Base-by-base conservation (phyloP, 64 coral and sea anemone genomes). In the Montipora foliosa region DNA sequence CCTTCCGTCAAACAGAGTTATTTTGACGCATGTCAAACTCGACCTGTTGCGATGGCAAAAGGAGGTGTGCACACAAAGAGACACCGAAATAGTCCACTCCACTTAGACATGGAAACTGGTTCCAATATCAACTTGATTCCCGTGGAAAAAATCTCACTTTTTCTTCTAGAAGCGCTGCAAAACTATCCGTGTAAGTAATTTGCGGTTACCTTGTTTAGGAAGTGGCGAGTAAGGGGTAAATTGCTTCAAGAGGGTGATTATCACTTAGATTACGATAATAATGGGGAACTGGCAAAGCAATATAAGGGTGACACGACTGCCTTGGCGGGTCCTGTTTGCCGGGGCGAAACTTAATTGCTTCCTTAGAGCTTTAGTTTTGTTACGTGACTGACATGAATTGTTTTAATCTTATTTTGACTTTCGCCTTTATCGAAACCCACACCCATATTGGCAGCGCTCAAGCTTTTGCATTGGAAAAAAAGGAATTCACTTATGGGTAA, bases 191-290 rank as follows among this genome's bases (percentile, higher is more conserved):
- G 11, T 50, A 86, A 86, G 82, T 70, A 86, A 86, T 86, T 71
- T 86, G 82, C 82, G 82, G 82, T 86, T 14, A 47, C 66, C 61
- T 6, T 86, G 82, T 86, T 71, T 86, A 68, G 82, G 82, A 85
- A 85, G 62, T 85, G 17, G 66, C 44, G 46, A 71, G 82, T 85
- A 85, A 85, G 62, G 82, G 61, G 82, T 85, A 85, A 85, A 85
- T 85, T 85, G 82, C 46, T 85, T 85, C 82, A 70, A 85, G 82
- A 85, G 82, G 82, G 82, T 85, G 82, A 85, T 85, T 85, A 85
- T 85, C 82, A 85, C 82, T 71, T 48, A 85, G 82, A 85, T 85
- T 85, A 71, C 82, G 82, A 85, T 85, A 70, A 85, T 85, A 85
- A 85, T 85, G 44, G 82, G 5, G 44, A 71, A 48, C 62, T 70